Evolutionary conservation across 2,797 vertebrate species (phyloP), one percentile per base, ranked within the genome.

Genomic region (Tadarida brasiliensis): DNA sequence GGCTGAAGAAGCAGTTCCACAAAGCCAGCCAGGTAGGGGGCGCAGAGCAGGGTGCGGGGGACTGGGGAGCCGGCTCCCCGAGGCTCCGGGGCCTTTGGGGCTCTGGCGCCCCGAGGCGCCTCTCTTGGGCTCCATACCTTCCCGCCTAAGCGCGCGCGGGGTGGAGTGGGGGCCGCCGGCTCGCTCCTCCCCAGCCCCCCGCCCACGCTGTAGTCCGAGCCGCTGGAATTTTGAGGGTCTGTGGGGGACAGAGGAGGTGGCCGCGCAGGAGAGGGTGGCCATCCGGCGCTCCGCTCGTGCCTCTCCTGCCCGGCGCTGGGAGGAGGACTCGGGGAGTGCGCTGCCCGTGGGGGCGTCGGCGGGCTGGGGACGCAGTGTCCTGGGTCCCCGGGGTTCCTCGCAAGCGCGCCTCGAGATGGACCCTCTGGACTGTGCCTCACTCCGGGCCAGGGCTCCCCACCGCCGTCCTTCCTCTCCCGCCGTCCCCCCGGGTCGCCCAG

Each of bases 1-100:
- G 99, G 97, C 98, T 99, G 95, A 99, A 99, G 98, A 99, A 99
- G 97, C 99, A 99, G 98, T 99, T 99, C 96, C 99, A 99, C 98
- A 99, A 99, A 98, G 99, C 99, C 98, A 99, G 99, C 96, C 99
- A 99, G 99, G 99, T 99, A 98, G 92, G 98, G 98, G 28, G 86
- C 91, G 0, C 30, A 7, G 56, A 22, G 51, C 26, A 1, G 84
- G 44, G 30, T 12, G 39, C 7, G 65, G 28, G 10, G 2, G 39
- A 24, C 51, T 0, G 0, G 35, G 68, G n/a, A 24, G n/a, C 80
- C 3, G 12, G 22, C 8, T 30, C 35, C 30, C n/a, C 11, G 12
- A 30, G 49, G 61, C 63, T 39, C 80, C 59, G 2, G 35, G 65
- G 59, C 80, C 22, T 78, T 8, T 9, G 78, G 71, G 93, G n/a